phyloP scores from a whole-genome alignment of 2,888 invertebrate species.

The Heliconius sara region DNA sequence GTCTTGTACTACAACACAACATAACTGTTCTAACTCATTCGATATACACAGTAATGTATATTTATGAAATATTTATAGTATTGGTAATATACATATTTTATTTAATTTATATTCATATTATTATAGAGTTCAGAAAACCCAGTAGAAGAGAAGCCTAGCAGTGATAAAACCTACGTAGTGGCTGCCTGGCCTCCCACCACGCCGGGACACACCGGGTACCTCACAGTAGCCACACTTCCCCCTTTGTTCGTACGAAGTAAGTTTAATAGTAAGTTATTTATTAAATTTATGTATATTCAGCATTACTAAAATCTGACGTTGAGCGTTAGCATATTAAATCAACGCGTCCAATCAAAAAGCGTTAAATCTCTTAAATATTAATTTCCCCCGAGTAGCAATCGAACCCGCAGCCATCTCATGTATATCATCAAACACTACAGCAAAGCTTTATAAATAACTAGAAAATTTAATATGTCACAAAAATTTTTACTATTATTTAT shows the following conservation, averaged over 20 bases:
- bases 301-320: no score
- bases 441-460: no score
- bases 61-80: background rate
- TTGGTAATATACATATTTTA: background rate
- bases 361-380: no score
- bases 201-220: slow-evolving; percentile 98
- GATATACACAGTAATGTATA: background rate
- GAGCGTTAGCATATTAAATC: no score
- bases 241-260: slow-evolving; percentile 83
- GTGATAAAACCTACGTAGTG: slow-evolving; percentile 85
- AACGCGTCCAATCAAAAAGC: no score
- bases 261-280: slow-evolving; percentile 35
- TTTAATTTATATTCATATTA: background rate
- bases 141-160: slow-evolving; percentile 73
- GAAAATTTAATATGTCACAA: no score
- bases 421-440: no score
- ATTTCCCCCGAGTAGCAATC: no score
- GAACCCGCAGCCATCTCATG: no score
- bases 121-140: slow-evolving; percentile 73
- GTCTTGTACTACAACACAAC: no score
- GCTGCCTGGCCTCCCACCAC: slow-evolving; percentile 88
- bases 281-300: no score
- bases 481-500: no score
- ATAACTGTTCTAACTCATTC: background rate
- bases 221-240: slow-evolving; percentile 96